These are phyloP conservation scores for Plagiodera versicolora DNA, from an alignment of 2,888 invertebrate genomes.

Conservation along the genomic window DNA sequence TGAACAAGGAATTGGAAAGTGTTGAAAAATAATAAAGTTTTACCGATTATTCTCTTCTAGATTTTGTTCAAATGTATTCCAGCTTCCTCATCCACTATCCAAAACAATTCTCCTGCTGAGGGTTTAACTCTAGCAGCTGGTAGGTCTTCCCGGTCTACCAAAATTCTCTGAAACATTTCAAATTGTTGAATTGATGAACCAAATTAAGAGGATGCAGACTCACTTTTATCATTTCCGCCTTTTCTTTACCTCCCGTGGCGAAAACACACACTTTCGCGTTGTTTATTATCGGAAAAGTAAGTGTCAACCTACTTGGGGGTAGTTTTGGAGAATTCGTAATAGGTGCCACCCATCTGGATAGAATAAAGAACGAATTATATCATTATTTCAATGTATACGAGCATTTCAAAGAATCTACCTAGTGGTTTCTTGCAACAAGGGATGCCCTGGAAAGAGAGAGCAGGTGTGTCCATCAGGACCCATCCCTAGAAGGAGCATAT, in stretches of 20 bases:
- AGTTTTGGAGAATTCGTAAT: constrained; percentile 96
- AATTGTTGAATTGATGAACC: background rate
- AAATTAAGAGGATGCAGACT: background rate
- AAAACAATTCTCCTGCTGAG: constrained; percentile 66
- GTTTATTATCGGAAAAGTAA: constrained; percentile 90
- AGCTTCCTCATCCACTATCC: constrained; percentile 65
- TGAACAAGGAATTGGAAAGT: constrained; percentile 24
- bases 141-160: constrained; percentile 73
- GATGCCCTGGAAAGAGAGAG: constrained; percentile 89
- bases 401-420: constrained; percentile 21
- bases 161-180: constrained; percentile 65
- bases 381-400: no score
- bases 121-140: constrained; percentile 80
- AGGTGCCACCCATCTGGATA: constrained; percentile 69
- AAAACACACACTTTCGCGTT: constrained; percentile 82
- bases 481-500: constrained; percentile 90
- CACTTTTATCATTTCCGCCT: constrained; percentile 89
- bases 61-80: constrained; percentile 43
- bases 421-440: constrained; percentile 63
- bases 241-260: constrained; percentile 79
- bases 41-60: constrained; percentile 22
- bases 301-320: constrained; percentile 85
- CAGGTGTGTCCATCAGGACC: constrained; percentile 99
- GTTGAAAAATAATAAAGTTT: constrained; percentile 31
- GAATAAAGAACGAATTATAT: no score